These are phyloP conservation scores for Seira sanloemensis DNA, from an alignment of 2,888 invertebrate species.

Conservation along the genomic window DNA sequence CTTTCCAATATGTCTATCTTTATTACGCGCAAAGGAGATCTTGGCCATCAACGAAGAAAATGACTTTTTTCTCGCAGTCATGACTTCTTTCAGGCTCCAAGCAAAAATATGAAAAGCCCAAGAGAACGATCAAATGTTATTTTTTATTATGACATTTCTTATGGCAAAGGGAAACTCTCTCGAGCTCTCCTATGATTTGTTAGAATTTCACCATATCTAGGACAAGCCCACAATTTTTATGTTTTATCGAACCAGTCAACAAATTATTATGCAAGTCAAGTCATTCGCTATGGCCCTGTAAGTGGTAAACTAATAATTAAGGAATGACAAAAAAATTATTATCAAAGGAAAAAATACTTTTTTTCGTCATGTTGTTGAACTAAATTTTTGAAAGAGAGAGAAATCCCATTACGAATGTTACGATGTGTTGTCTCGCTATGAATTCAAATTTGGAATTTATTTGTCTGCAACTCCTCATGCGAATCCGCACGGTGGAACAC, in stretches of 20 bases:
- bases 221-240: slow-evolving; percentile 64
- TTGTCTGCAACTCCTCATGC: not conserved
- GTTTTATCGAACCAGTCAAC: slow-evolving; percentile 36
- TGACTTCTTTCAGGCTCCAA: slow-evolving; percentile 12
- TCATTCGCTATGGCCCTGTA: slow-evolving; percentile 5
- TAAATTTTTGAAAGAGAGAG: not conserved
- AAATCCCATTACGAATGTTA: not conserved
- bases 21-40: not conserved
- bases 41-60: not conserved
- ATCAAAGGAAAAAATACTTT: not conserved
- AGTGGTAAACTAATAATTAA: slow-evolving; percentile 58
- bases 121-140: slow-evolving; percentile 14
- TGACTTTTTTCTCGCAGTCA: slow-evolving; percentile 10
- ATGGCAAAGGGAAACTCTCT: not conserved
- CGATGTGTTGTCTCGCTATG: not conserved
- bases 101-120: slow-evolving; percentile 21
- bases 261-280: slow-evolving; percentile 56
- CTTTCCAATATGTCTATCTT: not conserved
- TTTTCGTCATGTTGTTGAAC: not conserved
- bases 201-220: slow-evolving; percentile 51
- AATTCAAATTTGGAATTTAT: not conserved
- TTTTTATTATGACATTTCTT: slow-evolving; percentile 13
- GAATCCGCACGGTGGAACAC: not conserved
- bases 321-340: slow-evolving; percentile 41
- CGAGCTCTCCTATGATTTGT: slow-evolving; percentile 22